Evolutionary conservation across 2,113 vertebrate genomes (phyloP), one percentile per base, ranked within the genome.

Genomic region (Chaetodon auriga): DNA sequence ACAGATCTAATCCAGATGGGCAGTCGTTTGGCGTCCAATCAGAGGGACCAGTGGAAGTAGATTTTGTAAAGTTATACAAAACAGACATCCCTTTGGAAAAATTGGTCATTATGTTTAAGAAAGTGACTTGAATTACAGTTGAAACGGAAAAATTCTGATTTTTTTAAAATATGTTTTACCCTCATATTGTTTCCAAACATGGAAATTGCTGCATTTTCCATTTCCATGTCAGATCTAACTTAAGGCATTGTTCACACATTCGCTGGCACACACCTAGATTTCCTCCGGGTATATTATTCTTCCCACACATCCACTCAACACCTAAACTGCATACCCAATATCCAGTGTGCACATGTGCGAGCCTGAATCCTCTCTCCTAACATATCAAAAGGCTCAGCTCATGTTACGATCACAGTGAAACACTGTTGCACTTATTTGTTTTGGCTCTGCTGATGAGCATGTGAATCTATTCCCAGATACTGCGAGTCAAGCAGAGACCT

Each of bases 381-480:
- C 21, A 10, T 65, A 73, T 84, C 55, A 75, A 35, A 68, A 57
- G 1, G 60, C 72, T 58, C 48, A 8, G 61, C 51, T 80, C 41
- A n/a, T 72, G 68, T 75, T 55, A 41, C 66, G 77, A 71, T 38
- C 57, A 60, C 84, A 61, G 58, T 46, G 36, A 74, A 85, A 70
- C 43, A 51, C 36, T 62, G 74, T 49, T 72, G 75, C 73, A 82
- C 14, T 71, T 78, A 68, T 91, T 92, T 87, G 54, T 78, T 87
- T 91, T 92, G 80, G 88, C 84, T 68, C 66, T 16, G 62, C 69
- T 62, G 76, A 54, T 36, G 61, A 83, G 74, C 73, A 63, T 60
- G 30, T 75, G 71, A 83, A 81, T 86, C 53, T 80, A 70, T 81
- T 73, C 81, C 63, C 61, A 79, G 77, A 79, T 77, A 35, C 76